These are phyloP conservation scores for Rhabdomys dilectus DNA, from an alignment of 2,113 vertebrate genomes.

Conservation along the genomic window DNA sequence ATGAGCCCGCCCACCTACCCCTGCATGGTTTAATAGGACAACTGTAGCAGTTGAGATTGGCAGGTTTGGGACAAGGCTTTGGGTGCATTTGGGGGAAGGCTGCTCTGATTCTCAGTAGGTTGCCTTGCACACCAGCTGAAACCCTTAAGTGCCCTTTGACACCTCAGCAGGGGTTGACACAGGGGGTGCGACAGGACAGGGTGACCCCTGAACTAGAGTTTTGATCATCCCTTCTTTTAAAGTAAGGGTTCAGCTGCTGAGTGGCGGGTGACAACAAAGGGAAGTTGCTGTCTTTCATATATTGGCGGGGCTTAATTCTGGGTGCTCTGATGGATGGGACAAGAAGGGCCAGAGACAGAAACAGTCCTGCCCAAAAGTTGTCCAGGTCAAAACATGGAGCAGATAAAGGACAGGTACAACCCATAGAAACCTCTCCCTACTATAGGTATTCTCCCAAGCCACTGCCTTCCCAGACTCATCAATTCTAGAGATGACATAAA, in stretches of 20 bases:
- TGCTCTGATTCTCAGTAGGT: too few relatives aligned
- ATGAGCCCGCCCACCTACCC: not conserved
- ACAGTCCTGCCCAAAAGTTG: not conserved
- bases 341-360: not conserved
- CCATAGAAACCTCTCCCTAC: not conserved
- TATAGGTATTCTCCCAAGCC: fast-evolving
- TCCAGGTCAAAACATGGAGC: not conserved
- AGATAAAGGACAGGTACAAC: not conserved
- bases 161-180: not conserved
- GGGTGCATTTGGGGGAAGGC: not conserved
- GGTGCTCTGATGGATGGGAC: not conserved
- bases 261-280: fast-evolving
- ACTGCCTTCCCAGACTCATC: not conserved
- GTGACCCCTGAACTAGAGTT: not conserved
- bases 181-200: not conserved
- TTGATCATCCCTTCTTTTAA: not conserved
- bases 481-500: not conserved
- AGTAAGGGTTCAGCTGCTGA: not conserved
- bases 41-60: not conserved
- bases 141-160: not conserved
- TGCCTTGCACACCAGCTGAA: not conserved
- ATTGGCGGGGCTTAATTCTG: not conserved
- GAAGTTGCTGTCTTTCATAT: fast-evolving
- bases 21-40: not conserved
- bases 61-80: not conserved